Evolutionary conservation across 2,113 vertebrate species (phyloP).

Genomic region (Entomyzon cyanotis): DNA sequence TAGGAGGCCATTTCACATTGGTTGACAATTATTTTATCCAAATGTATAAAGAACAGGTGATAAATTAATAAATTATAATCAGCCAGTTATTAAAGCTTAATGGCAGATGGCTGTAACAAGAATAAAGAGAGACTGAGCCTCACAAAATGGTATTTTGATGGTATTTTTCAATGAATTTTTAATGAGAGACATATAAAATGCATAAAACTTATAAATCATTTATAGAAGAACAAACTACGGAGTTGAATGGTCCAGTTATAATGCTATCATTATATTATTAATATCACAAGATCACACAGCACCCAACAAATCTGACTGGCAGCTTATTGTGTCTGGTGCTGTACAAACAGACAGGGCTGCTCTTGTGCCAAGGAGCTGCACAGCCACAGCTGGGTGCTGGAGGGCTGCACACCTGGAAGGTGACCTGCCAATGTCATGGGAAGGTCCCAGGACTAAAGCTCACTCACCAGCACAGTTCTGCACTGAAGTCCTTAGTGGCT

Average conservation of each 20-base stretch:
- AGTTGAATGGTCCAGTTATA: constrained; percentile 58
- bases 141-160: constrained; percentile 64
- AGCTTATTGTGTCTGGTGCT: not conserved
- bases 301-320: constrained; percentile 6
- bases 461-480: not conserved
- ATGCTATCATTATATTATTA: constrained; percentile 62
- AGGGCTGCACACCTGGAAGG: not conserved
- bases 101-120: constrained; percentile 56
- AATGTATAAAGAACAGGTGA: constrained; percentile 66
- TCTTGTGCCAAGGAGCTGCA: accelerated
- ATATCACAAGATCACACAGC: constrained; percentile 19
- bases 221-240: constrained; percentile 50
- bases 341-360: not conserved
- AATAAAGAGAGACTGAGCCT: constrained; percentile 18
- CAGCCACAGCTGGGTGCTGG: accelerated
- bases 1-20: constrained; percentile 53
- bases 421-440: not conserved
- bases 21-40: constrained; percentile 63
- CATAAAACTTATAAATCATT: constrained; percentile 67
- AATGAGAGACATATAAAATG: constrained; percentile 66
- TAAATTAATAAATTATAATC: constrained; percentile 74
- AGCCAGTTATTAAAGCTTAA: constrained; percentile 60
- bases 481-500: not conserved
- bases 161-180: constrained; percentile 65
- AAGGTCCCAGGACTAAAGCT: not conserved